A percentile compares a stretch with the other conserved stretches of the same genome.
Evolutionary conservation across 2,888 invertebrate genomes (phyloP).

Genomic region (Machimus rusticus): DNA sequence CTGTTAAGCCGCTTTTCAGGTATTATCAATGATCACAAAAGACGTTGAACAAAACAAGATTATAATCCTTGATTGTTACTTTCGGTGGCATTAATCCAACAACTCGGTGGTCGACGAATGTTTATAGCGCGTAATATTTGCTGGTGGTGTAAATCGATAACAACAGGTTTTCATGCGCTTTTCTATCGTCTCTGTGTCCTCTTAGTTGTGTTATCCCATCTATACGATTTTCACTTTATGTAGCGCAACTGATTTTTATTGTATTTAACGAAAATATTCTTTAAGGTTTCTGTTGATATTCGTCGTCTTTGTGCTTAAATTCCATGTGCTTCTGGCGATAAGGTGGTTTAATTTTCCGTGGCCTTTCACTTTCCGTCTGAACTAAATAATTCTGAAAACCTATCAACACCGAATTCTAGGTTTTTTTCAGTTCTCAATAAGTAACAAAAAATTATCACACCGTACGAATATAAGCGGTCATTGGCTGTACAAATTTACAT

Average conservation of each 20-base stretch:
- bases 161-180: conserved; percentile 41
- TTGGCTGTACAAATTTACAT: no score
- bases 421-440: no score
- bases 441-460: no score
- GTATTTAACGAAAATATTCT: background rate
- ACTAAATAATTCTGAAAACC: no score
- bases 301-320: background rate
- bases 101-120: background rate
- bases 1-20: background rate
- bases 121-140: background rate
- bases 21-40: background rate
- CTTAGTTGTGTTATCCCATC: background rate
- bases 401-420: no score
- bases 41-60: background rate
- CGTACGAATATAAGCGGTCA: no score
- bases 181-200: background rate
- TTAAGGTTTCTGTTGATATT: background rate
- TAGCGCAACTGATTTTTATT: background rate
- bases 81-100: background rate
- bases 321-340: conserved; percentile 23
- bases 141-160: conserved; percentile 42
- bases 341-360: background rate
- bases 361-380: background rate
- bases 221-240: background rate
- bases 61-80: background rate